Base-by-base conservation (phyloP, 2,113 vertebrate species). In the Menura novaehollandiae region DNA sequence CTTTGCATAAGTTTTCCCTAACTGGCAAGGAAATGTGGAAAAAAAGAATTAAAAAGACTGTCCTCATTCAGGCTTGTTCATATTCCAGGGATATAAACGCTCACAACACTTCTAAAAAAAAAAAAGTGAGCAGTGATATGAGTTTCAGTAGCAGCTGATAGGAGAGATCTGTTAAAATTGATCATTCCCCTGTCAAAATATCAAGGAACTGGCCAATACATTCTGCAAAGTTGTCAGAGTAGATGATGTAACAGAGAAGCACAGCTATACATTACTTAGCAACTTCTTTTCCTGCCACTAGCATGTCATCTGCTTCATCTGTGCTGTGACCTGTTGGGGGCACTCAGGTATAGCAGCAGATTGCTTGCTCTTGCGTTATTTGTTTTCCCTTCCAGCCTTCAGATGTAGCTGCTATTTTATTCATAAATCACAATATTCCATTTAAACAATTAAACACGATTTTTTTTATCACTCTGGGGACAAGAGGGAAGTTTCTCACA, bases 281-380 rank as follows among this genome's bases (percentile, higher is more conserved):
- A 80, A 72, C 43, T 86, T 89, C 74, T 86, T 56, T 64, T 49
- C 41, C 64, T 60, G 76, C 33, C 88, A 43, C 47, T 44, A 44
- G 60, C 16, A 24, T 35, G 49, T 56, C 60, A 56, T 84, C 60
- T 41, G 73, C 58, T 88, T 60, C 41, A 46, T 94, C 68, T 79
- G 60, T 44, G 59, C 81, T 96, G 39, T 49, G 44, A 93, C 97
- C 97, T 97, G 95, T 64, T 93, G 97, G 96, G 97, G 97, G 97
- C 96, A 90, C 97, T 98, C 97, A 91, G 97, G 97, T 91, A 96
- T 59, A 97, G 96, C 91, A 73, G 80, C 88, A 95, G 44, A 92
- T 15, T 53, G 41, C 77, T 81, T 12, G 47, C 59, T 83, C 44
- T 32, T 59, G 30, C 3, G 4, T 59, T 83, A 58, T 43, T 67